Evolutionary conservation across 1,140 invertebrate genomes (phyloP).

Genomic region (Drosophila sechellia): DNA sequence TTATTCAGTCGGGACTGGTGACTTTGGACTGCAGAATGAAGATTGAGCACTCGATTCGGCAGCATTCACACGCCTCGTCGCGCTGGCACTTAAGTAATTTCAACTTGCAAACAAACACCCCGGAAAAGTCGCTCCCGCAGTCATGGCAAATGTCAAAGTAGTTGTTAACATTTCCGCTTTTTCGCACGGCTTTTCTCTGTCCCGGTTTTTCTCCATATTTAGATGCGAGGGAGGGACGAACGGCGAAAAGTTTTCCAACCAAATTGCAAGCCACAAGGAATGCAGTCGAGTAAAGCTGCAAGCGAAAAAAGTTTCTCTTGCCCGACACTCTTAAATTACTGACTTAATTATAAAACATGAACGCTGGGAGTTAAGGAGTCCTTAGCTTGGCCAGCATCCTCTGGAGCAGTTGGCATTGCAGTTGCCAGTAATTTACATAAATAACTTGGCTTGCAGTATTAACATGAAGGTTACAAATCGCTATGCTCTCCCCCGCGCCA

Average conservation of each 20-base stretch:
- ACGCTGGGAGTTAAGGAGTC: conserved; percentile 42
- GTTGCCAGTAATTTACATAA: conserved; percentile 75
- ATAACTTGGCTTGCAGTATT: conserved; percentile 67
- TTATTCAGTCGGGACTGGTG: conserved; percentile 28
- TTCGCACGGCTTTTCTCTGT: conserved; percentile 50
- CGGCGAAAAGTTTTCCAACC: conserved; percentile 62
- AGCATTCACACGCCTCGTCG: conserved; percentile 72
- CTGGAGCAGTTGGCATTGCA: conserved; percentile 34
- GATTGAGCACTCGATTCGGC: conserved; percentile 35
- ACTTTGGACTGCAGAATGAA: neutral
- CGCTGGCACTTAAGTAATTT: conserved; percentile 76
- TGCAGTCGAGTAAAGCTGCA: conserved; percentile 65
- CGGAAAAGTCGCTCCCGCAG: conserved; percentile 17
- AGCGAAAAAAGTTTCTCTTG: conserved; percentile 62
- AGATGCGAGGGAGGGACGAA: conserved; percentile 2
- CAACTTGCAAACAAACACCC: conserved; percentile 62
- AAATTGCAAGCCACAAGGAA: conserved; percentile 77
- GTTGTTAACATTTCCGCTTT: conserved; percentile 78
- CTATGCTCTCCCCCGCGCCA: conserved; percentile 14
- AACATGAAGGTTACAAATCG: conserved; percentile 80
- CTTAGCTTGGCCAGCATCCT: conserved; percentile 20
- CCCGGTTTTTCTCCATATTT: neutral
- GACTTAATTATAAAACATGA: conserved; percentile 81
- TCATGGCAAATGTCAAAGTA: conserved; percentile 74
- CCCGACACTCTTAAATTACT: conserved; percentile 78